Evolutionary conservation across 2,113 vertebrate genomes (phyloP), one percentile per base, ranked within the genome.

Genomic region (Ciconia stormi): DNA sequence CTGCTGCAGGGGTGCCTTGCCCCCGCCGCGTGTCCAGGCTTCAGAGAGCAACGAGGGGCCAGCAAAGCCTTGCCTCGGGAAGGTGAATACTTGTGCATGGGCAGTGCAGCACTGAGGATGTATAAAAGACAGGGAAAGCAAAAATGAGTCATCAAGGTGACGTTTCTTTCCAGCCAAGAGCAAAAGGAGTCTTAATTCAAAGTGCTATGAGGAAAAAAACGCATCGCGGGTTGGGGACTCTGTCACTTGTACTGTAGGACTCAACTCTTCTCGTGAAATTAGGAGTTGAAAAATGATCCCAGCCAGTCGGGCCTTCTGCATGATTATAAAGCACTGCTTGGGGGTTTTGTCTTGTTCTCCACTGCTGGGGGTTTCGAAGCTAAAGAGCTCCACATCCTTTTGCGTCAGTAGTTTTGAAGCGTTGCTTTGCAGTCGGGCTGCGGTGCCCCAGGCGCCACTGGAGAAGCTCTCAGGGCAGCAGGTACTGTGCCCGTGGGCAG

Each of bases 361-460:
- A 0, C 4, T 1, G 2, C 40, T 7, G 61, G 34, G 49, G 13
- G 2, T 29, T 73, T 66, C 0, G 0, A 34, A 50, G 52, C 15
- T 23, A 0, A 14, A 76, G 61, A 40, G 61, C 58, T 69, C 56
- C 23, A 36, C 17, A 3, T 12, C 59, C 20, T 29, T 32, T 30
- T 1, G 0, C 0, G 4, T 17, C 22, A 6, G 4, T 3, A 17
- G 29, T 46, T 61, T 10, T 4, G 26, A 63, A 18, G 63, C 1
- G 2, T 26, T 7, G 13, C 30, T 71, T 66, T 36, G 46, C 79
- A 3, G 2, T 14, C 16, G 6, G 76, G 27, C 66, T 50, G 40
- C 2, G 6, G 30, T 58, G 40, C 53, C 38, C n/a, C 42, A 10
- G 23, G 62, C 23, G 2, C 2, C 6, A 7, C 50, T 47, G 63